Evolutionary conservation across 1,140 invertebrate genomes (phyloP).

Genomic region (Neelides sp.): DNA sequence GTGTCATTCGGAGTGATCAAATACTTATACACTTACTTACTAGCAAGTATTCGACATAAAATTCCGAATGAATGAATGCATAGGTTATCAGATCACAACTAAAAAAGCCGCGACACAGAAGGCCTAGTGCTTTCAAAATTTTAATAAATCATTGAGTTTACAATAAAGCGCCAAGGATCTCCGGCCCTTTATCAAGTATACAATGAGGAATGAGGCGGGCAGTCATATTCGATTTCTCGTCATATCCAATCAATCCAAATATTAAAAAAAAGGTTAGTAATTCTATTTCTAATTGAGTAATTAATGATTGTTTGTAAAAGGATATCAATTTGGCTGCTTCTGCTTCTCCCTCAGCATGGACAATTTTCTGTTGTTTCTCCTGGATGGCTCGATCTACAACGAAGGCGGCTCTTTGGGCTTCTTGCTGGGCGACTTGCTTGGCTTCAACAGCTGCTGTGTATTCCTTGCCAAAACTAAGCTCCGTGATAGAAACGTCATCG

Average conservation of each 20-base stretch:
- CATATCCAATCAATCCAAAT: not conserved
- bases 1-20: too few relatives aligned
- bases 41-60: too few relatives aligned
- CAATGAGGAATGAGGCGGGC: not conserved
- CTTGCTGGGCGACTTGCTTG: constrained; percentile 98
- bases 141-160: not conserved
- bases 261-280: constrained; percentile 1
- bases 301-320: constrained; percentile 43
- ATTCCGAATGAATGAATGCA: too few relatives aligned
- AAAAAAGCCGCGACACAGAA: too few relatives aligned
- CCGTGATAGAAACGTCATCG: constrained; percentile 99
- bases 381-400: constrained; percentile 95
- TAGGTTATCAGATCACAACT: too few relatives aligned
- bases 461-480: constrained; percentile 96
- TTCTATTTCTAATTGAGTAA: too few relatives aligned
- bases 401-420: constrained; percentile 96
- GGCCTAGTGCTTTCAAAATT: too few relatives aligned
- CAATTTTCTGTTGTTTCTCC: constrained; percentile 97
- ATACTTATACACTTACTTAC: too few relatives aligned
- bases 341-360: constrained; percentile 99
- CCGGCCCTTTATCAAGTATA: not conserved
- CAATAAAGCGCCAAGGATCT: not conserved
- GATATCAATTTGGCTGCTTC: constrained; percentile 94
- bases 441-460: constrained; percentile 99
- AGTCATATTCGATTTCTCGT: not conserved